Evolutionary conservation across 1,140 invertebrate species (phyloP), one percentile per base, ranked within the genome.

Genomic region (Pentalonia nigronervosa): DNA sequence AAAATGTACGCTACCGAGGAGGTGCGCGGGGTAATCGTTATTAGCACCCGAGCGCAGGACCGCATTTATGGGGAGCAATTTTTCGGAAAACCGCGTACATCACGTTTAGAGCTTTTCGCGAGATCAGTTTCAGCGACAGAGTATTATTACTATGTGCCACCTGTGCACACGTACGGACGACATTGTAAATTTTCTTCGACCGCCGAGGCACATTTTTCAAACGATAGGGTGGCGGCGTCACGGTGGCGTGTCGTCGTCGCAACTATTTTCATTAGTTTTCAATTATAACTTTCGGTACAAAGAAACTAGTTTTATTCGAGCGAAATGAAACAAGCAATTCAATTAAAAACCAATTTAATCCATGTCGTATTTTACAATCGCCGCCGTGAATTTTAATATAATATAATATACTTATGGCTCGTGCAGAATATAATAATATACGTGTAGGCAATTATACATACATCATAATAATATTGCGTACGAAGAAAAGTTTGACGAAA

Each of bases 211-310:
- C 23, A 83, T 36, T 83, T 83, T 83, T 83, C 76, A 83, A 34
- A 83, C 76, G n/a, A 36, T 7, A 20, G 76, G 41, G 17, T 17
- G 50, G 25, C 11, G 36, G 11, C 41, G 45, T 30, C 41, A 47
- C 23, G 25, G 25, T 45, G 36, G 25, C 11, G 25, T 30, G 47
- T 50, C 20, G 41, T 50, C 47, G 47, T 50, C 48, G 45, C 25
- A 86, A 47, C 84, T 88, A 88, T 88, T 88, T 88, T 88, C 86
- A 88, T 88, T 88, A 88, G 86, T 88, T 88, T 88, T 88, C 47
- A 88, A 88, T 88, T 88, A 88, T 88, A 88, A 88, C 86, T 88
- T 88, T 88, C 17, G 0, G 2, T 47, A 34, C 86, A 48, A 34
- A 88, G 86, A 50, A 87, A 87, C 11, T 48, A 87, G 86, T 88